phyloP scores from a whole-genome alignment of 2,888 invertebrate genomes.

The Iselma pallidipennis region DNA sequence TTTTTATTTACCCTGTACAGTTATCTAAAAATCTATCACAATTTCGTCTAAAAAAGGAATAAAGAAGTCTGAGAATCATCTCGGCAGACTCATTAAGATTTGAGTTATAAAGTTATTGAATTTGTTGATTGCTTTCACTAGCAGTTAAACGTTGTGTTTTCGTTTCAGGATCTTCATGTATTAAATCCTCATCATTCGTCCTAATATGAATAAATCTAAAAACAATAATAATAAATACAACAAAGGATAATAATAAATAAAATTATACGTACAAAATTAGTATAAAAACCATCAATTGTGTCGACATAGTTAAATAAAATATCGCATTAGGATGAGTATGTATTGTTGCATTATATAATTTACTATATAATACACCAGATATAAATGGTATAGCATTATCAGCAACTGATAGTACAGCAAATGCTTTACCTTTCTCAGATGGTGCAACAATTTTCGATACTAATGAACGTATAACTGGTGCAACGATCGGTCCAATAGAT shows the following conservation, averaged over 20 bases:
- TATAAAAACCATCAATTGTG: constrained; percentile 69
- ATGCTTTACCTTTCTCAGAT: constrained; percentile 73
- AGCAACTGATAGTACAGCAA: constrained; percentile 76
- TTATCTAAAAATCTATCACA: no score
- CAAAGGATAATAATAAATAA: not conserved
- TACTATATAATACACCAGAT: constrained; percentile 73
- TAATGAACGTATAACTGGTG: constrained; percentile 80
- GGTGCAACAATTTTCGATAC: constrained; percentile 75
- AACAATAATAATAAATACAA: constrained; percentile 5
- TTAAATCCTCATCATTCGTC: constrained; percentile 26
- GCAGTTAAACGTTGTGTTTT: constrained; percentile 12
- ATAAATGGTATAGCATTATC: constrained; percentile 79
- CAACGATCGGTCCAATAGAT: constrained; percentile 77
- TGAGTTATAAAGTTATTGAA: no score
- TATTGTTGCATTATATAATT: constrained; percentile 72
- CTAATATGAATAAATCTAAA: constrained; percentile 35
- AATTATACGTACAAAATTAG: constrained; percentile 67
- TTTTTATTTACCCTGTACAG: no score
- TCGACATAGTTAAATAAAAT: constrained; percentile 72
- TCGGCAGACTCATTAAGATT: no score
- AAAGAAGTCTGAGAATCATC: no score
- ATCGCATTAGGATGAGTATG: constrained; percentile 64
- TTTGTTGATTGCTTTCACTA: not conserved
- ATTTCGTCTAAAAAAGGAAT: no score
- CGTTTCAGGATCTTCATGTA: constrained; percentile 32